Base-by-base conservation (phyloP, 1,140 invertebrate genomes). In the Saccostrea cuccullata region DNA sequence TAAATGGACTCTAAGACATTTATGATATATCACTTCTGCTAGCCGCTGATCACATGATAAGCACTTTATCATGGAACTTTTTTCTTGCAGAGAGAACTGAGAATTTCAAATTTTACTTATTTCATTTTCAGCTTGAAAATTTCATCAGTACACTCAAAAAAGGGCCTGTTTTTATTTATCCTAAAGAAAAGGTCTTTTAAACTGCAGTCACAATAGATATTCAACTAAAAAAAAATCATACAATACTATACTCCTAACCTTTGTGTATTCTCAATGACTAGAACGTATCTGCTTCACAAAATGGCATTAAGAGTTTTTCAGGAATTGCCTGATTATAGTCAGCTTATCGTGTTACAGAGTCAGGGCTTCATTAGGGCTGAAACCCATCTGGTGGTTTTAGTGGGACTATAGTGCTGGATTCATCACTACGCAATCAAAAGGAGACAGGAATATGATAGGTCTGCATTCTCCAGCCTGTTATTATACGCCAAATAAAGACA, bases 341-440 rank as follows among this genome's bases (percentile, higher is more conserved):
- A 36, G 70, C 26, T 77, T 77, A 77, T 77, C 30, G 26, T 77
- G 26, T 36, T 77, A 30, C 70, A 17, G 8, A 77, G 70, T 2
- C 70, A 26, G 70, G 23, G 70, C 70, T 77, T 77, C 70, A 77
- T 77, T 77, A 77, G 70, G 70, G 17, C 26, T 77, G 23, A 77
- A 77, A 77, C 30, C 70, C 30, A 26, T 77, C 70, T 77, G 70
- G 70, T 36, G 70, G 26, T 77, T 77, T 73, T 77, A 77, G 15
- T 23, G 26, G 30, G 26, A 15, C 23, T 26, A 17, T 13, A 64
- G 58, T 77, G 30, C 70, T 36, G 4, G 70, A 26, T 77, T 77
- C 70, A 77, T 77, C 70, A 30, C 70, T 26, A 77, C 13, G 26
- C 70, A 77, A 77, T 77, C 70, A 77, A 26, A 36, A 77, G 70